phyloP scores from a whole-genome alignment of 2,113 vertebrate species.

The Delphinus delphis region DNA sequence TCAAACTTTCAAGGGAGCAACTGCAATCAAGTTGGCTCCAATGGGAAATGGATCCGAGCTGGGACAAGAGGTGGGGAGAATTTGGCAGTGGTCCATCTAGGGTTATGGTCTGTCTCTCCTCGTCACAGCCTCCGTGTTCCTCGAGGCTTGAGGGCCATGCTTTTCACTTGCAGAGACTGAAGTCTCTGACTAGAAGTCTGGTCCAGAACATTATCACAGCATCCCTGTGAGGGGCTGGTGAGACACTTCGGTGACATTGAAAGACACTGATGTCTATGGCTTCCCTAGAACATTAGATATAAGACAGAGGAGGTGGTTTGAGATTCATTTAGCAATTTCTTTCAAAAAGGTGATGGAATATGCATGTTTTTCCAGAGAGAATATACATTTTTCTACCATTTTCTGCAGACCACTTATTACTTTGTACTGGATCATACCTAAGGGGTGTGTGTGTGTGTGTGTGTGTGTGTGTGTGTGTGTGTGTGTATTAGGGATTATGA shows the following conservation, averaged over 20 bases:
- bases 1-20: conserved; percentile 50
- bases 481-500: not conserved
- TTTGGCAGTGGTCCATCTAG: conserved; percentile 22
- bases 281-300: conserved; percentile 40
- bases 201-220: conserved; percentile 23
- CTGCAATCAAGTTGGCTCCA: conserved; percentile 51
- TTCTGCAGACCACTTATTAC: not conserved
- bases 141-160: conserved; percentile 21
- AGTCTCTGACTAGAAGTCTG: conserved; percentile 46
- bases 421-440: not conserved
- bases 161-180: conserved; percentile 45
- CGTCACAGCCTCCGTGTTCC: conserved; percentile 38
- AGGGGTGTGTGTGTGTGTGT: not conserved
- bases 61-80: conserved; percentile 43
- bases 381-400: not conserved
- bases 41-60: conserved; percentile 47
- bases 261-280: conserved; percentile 27
- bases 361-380: not conserved
- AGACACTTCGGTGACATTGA: conserved; percentile 54
- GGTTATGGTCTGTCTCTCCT: conserved; percentile 62
- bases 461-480: not conserved
- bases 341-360: not conserved
- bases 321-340: not conserved
- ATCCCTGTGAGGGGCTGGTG: conserved; percentile 1
- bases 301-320: not conserved